Base-by-base conservation (phyloP, 2,113 vertebrate genomes). In the Platanista minor region DNA sequence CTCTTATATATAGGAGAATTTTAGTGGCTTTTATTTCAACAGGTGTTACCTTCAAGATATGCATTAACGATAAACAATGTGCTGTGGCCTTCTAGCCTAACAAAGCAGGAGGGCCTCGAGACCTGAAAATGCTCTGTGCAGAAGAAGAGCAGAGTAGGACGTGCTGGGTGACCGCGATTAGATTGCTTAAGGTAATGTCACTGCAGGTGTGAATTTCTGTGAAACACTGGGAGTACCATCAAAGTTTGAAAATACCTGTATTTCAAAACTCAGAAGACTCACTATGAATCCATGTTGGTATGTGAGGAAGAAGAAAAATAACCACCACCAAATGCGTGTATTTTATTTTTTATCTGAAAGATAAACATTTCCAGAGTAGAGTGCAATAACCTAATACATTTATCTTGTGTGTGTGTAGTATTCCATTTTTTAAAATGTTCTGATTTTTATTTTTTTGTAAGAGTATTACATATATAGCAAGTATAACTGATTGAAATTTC, bases 81-180 rank as follows among this genome's bases (percentile, higher is more conserved):
- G 98, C 99, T 99, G 98, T 99, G 99, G 98, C 99, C 98, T 99
- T 98, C 97, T 98, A 99, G 99, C 99, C 99, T 98, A 98, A 99
- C 98, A 99, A 99, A 99, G 99, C 99, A 94, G 99, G 99, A 98
- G 99, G 99, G 97, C 98, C 98, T 97, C 99, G 99, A 98, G 99
- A 99, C 98, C 99, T 99, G 99, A 99, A 99, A 99, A 98, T 99
- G 98, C 99, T 99, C 97, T 99, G 99, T 99, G 99, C 99, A 14
- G 99, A 99, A 97, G 99, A 99, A 94, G 99, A 99, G 96, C 99
- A 99, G 98, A 99, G 98, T 98, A 99, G 99, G 98, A 99, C 99
- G 95, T 99, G 99, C 97, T 99, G 99, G 99, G 99, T 99, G 98
- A 99, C 99, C 17, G 99, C 99, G 96, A 98, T 99, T 98, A 99